A percentile compares a stretch with the other conserved stretches of the same genome.
Conservation (phyloP, 1,140 invertebrate species). For the Laupala kohalensis region DNA sequence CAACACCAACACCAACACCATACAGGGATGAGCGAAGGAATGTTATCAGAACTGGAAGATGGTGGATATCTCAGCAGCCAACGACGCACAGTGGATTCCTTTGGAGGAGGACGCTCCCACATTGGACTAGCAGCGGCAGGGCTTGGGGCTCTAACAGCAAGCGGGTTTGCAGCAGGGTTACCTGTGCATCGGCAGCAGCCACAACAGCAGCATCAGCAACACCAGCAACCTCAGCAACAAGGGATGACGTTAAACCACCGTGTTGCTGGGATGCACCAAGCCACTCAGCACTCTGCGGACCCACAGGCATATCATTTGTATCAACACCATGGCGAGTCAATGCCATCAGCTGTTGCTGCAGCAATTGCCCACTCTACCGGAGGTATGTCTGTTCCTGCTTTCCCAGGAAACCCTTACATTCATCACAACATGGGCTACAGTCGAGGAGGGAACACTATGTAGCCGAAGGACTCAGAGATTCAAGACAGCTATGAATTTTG, state of each 20-base stretch:
- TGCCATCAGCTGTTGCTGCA: conserved; percentile 11
- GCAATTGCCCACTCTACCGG: conserved; percentile 13
- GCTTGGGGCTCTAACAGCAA: background rate
- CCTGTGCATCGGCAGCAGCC: background rate
- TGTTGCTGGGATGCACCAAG: background rate
- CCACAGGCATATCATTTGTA: background rate
- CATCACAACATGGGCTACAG: conserved; percentile 11
- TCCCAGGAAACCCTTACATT: conserved; percentile 11
- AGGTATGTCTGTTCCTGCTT: conserved; percentile 10
- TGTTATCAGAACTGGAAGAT: conserved; percentile 6
- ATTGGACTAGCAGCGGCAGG: background rate
- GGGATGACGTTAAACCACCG: conserved; percentile 10
- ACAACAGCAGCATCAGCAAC: conserved; percentile 5
- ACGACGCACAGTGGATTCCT: background rate
- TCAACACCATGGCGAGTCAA: background rate
- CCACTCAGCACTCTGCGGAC: background rate
- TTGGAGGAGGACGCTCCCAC: background rate
- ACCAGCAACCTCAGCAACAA: conserved; percentile 1
- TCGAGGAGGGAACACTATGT: conserved; percentile 7
- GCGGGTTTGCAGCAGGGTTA: background rate
- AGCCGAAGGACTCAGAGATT: background rate
- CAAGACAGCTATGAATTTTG: background rate
- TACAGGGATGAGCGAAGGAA: background rate
- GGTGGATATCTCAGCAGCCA: background rate
- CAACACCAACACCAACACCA: background rate